Evolutionary conservation across 2,888 invertebrate genomes (phyloP), one percentile per base, ranked within the genome.

Genomic region (Carterocephalus palaemon): DNA sequence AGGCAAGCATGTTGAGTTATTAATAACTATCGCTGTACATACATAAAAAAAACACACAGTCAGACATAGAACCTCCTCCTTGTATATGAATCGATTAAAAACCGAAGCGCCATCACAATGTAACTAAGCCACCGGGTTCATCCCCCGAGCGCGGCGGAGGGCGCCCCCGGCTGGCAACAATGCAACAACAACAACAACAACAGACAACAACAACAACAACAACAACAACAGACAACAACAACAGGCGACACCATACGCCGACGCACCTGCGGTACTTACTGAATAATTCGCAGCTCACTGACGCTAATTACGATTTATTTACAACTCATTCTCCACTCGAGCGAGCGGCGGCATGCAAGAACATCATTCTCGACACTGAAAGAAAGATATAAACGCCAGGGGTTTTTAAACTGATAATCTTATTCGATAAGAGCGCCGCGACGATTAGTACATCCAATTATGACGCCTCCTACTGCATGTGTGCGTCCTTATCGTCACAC

Each of bases 381-480:
- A 72, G 61, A 62, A 67, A 68, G 60, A 70, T 76, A 75, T 67
- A 67, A 75, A 68, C 59, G 68, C 57, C 65, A 61, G 65, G 61
- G 70, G 75, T 77, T 84, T 80, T 77, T 80, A 84, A 78, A 67
- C 65, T 73, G 80, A 80, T 81, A 78, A 82, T 84, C 81, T 74
- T 71, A 70, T 62, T 70, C 75, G 85, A 84, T 84, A 84, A 84
- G 74, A 60, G 58, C 56, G 53, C 60, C 62, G 66, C 63, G 66
- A 60, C 62, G 75, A 83, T 83, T 83, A 81, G 62, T 68, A 64
- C 63, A 69, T 72, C 64, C 67, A 70, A 69, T 71, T 70, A 71
- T 59, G 24, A 41, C 41, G 24, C 32, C 19, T 33, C 13, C 26
- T 24, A 9, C 16, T 41, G 24, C 26, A 24, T 41, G 24, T 41